Evolutionary conservation across 1,140 invertebrate species (phyloP), one percentile per base, ranked within the genome.

Genomic region (Zelostemma sp.): DNA sequence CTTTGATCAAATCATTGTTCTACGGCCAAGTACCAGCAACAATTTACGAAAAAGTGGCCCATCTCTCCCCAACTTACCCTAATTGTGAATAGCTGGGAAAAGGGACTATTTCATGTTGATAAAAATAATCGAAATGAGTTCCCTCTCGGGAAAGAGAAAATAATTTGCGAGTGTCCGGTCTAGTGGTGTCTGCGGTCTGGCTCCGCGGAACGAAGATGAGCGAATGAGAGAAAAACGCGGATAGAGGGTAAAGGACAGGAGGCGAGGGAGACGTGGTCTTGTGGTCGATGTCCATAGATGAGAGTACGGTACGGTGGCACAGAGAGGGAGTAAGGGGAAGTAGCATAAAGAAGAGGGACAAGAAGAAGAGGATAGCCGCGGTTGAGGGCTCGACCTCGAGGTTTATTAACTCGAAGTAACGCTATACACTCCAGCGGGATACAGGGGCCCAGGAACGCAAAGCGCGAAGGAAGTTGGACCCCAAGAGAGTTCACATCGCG

Each of bases 401-500:
- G 76, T 81, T 81, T 83, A 81, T 82, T 81, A 83, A 81, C 79
- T 77, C 72, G 62, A 63, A 66, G 60, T 79, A 77, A 80, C 69
- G 77, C 73, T 79, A 77, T 77, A 73, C 73, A 75, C 60, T 78
- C 66, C 63, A 41, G 57, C 55, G 63, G 61, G 66, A 69, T 71
- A 57, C 62, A 66, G 55, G 59, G 70, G 53, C 50, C 8, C 65
- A 68, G 59, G 64, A 56, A 71, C 45, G 48, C 59, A 59, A 35
- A 67, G 54, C 47, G 58, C 59, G 55, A 67, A 67, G 48, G 64
- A 55, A 55, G 59, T 62, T 56, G 67, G 65, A 59, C 64, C n/a
- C n/a, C n/a, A n/a, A n/a, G n/a, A n/a, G n/a, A 38, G 66, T 68
- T 68, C 70, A 63, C 68, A 66, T 53, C 68, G 53, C 65, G 66